phyloP scores from a whole-genome alignment of 2,113 vertebrate species.

The Chascanopsetta lugubris region DNA sequence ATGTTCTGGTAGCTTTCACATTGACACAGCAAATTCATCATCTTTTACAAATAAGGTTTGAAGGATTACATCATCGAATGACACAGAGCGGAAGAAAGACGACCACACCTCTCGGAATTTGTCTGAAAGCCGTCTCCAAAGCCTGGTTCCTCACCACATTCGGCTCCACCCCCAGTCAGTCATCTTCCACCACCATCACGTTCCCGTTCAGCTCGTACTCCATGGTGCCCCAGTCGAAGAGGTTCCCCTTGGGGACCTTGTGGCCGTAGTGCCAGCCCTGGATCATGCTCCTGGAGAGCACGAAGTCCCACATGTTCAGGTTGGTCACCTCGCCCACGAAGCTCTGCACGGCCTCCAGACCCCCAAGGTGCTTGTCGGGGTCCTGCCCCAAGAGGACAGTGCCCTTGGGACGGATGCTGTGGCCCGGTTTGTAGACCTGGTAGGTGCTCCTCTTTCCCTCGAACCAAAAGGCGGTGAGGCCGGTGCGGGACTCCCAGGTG shows the following conservation, averaged over 20 bases:
- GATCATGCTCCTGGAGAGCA: conserved; percentile 77
- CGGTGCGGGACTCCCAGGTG: conserved; percentile 79
- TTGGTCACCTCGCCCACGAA: conserved; percentile 83
- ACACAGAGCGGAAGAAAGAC: conserved; percentile 15
- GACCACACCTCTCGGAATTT: conserved; percentile 18
- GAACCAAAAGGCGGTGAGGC: conserved; percentile 80
- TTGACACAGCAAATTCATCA: no score
- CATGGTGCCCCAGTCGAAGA: conserved; percentile 84
- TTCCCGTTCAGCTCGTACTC: conserved; percentile 80
- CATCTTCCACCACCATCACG: conserved; percentile 81
- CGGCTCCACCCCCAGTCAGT: conserved; percentile 63
- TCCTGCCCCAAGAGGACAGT: conserved; percentile 81
- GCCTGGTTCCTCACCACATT: not conserved
- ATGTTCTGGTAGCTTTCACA: no score
- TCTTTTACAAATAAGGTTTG: not conserved
- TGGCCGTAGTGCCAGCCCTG: conserved; percentile 74
- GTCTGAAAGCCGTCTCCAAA: conserved; percentile 27
- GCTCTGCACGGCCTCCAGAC: conserved; percentile 77
- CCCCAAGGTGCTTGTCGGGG: conserved; percentile 76
- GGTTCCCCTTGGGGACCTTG: conserved; percentile 75
- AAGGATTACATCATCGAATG: conserved; percentile 5
- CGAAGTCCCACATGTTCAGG: conserved; percentile 85
- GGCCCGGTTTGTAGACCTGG: conserved; percentile 81
- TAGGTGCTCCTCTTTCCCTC: conserved; percentile 79
- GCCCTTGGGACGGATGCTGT: conserved; percentile 75